Evolutionary conservation across 1,140 invertebrate species (phyloP), one percentile per base, ranked within the genome.

Genomic region (Mycetomoellerius zeteki): DNA sequence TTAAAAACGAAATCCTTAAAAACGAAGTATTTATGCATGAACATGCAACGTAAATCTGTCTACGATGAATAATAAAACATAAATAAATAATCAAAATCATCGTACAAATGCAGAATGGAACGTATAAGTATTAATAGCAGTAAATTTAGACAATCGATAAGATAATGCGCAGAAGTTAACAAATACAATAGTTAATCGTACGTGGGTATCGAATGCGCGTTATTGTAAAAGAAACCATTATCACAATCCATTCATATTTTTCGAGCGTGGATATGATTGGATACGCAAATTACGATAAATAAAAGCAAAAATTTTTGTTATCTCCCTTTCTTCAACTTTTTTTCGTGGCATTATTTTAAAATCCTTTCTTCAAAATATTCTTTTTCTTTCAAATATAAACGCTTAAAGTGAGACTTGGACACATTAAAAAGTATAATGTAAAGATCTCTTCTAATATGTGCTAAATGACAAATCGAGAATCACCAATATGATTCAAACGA

Each of bases 151-250:
- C 50, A 54, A 73, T 50, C n/a, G n/a, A 37, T 58, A 76, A 58
- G 37, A 77, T 62, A 47, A 77, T 37, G 21, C 50, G 50, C 21
- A 24, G 19, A 67, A 56, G 16, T 81, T 81, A 69, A 56, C n/a
- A 37, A 65, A 71, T 81, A 81, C 21, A 71, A 81, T 81, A 2
- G 30, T 56, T 30, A 3, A 37, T 37, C 3, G 2, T 33, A 4
- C n/a, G 30, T 14, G n/a, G 10, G 10, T 30, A 47, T 62, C 54
- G 12, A 52, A n/a, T 54, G 50, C 50, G n/a, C 30, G 27, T 69
- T 71, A 56, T 71, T 71, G 33, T 56, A 16, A 33, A 71, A 56
- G 14, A 37, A 81, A 81, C 30, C 47, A 69, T 80, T 67, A 67
- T 19, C 30, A 3, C 43, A 65, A 50, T 58, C 5, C 4, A 7